Base-by-base conservation (phyloP, 64 coral and sea anemone species). In the Dendrophyllia cribrosa region DNA sequence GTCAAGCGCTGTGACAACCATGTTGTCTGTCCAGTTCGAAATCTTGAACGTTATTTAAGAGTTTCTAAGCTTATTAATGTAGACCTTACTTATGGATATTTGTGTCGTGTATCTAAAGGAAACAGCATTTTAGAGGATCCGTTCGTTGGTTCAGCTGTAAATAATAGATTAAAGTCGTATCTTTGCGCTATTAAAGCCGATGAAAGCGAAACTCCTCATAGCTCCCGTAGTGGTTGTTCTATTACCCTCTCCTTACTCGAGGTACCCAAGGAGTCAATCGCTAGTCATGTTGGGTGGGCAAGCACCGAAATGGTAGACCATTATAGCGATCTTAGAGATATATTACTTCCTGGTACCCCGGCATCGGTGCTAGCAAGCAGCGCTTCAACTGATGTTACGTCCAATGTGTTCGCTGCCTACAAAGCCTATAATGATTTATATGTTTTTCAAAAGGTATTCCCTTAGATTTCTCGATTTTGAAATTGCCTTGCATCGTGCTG, bases 161-260 rank as follows among this genome's bases (percentile, higher is more conserved):
- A 34, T 34, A 34, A 34, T 23, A 59, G 78, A 20, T 24, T 81
- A 4, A 81, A 81, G 22, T 20, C 4, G 22, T 81, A 81, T 17
- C 56, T 81, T 7, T 3, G 20, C 6, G 50, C 51, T 2, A 19
- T 81, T 3, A 26, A 34, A n/a, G 16, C 16, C 55, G 16, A 88
- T 34, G 52, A 70, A 25, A 51, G 86, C 0, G 69, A 88, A 75
- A 88, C 86, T 19, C 51, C 72, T 49, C 86, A 74, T 14, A 88
- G 86, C 23, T 74, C 58, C 13, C 49, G 86, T 70, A 74, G 69
- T 51, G 70, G 86, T 12, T 88, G 68, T 47, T 74, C 86, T 7
- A 88, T 88, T 59, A 74, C 70, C 10, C 63, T 88, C 14, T 88
- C 86, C 3, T 3, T 88, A 50, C 51, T 88, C 7, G 70, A 51